Conservation (phyloP, 2,888 invertebrate genomes). For the Drosophila mimetica region DNA sequence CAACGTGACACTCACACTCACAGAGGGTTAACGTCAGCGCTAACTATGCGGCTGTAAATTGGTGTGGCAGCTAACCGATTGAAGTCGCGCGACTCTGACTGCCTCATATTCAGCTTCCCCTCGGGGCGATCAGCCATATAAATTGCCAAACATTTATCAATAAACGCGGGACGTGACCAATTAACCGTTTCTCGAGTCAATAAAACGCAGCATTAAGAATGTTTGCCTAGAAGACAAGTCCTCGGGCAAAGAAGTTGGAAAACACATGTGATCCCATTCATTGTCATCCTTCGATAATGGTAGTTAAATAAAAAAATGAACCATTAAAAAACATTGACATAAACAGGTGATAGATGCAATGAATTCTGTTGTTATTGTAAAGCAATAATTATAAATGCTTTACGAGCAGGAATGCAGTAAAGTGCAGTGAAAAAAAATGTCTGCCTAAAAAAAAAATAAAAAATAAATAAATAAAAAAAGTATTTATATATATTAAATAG, state of each 20-base stretch:
- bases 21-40: slow-evolving; percentile 12
- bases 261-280: slow-evolving; percentile 23
- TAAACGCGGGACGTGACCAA: slow-evolving; percentile 70
- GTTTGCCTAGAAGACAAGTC: slow-evolving; percentile 16
- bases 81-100: slow-evolving; percentile 75
- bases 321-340: slow-evolving; percentile 13
- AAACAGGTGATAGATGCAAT: slow-evolving; percentile 16
- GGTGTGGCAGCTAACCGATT: slow-evolving; percentile 68
- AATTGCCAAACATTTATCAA: slow-evolving; percentile 75
- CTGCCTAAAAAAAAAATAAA: no score
- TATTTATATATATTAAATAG: no score
- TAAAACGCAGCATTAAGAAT: slow-evolving; percentile 43
- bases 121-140: slow-evolving; percentile 34
- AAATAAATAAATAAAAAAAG: no score
- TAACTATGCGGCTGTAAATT: slow-evolving; percentile 22
- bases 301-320: slow-evolving; percentile 23
- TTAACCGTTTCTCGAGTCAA: slow-evolving; percentile 62
- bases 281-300: slow-evolving; percentile 24
- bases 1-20: slow-evolving; percentile 68
- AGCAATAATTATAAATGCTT: slow-evolving; percentile 1
- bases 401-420: background rate
- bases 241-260: slow-evolving; percentile 10
- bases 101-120: slow-evolving; percentile 18
- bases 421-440: background rate
- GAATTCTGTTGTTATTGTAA: slow-evolving; percentile 10